Percentiles rank a stretch among this genome's conserved stretches.
Conservation (phyloP, 2,888 invertebrate genomes). For the Dryocosmus kuriphilus region DNA sequence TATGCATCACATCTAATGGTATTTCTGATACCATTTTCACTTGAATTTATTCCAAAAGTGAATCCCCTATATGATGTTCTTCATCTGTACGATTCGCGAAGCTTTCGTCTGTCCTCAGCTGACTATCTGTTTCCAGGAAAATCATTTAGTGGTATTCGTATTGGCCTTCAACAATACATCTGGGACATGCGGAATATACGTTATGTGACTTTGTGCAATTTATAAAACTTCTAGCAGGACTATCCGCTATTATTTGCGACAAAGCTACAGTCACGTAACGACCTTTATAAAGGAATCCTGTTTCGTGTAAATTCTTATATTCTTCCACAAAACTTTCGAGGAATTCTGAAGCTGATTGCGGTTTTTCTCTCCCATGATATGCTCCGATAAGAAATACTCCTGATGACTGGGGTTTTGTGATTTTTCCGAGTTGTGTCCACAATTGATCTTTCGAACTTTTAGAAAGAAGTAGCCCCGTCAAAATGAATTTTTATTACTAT, state of each 20-base stretch:
- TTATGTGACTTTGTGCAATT: not conserved
- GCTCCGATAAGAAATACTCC: not conserved
- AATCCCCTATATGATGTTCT: not conserved
- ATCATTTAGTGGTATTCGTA: not conserved
- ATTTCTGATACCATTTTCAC: not conserved
- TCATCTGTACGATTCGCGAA: not conserved
- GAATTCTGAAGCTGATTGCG: not conserved
- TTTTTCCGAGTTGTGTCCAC: not conserved
- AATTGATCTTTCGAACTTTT: not conserved
- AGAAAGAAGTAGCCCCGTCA: not conserved
- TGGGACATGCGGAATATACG: not conserved
- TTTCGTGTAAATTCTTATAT: not conserved
- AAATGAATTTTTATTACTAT: not conserved
- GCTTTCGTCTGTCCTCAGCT: not conserved
- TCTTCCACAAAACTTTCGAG: not conserved
- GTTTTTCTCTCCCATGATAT: not conserved
- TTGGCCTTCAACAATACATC: conserved; percentile 6
- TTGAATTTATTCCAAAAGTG: not conserved
- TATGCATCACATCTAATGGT: not conserved
- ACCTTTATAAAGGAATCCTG: not conserved
- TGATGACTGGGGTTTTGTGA: not conserved
- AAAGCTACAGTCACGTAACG: too few species aligned
- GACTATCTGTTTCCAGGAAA: not conserved
- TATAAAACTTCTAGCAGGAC: not conserved
- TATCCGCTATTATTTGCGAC: not conserved